Conservation (phyloP, 2,113 vertebrate species). For the Felis catus region F.catus_Fca126_mat1.0 CM031421.1:78534001-78534500, state of each 20-base stretch:
- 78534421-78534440: background rate
- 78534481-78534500: background rate
- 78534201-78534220: background rate
- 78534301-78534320: background rate
- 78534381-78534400: background rate
- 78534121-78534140: background rate
- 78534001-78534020: background rate
- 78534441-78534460: background rate
- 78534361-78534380: background rate
- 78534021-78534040: background rate
- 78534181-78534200: background rate
- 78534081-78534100: background rate
- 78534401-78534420: background rate
- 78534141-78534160: accelerated
- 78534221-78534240: background rate
- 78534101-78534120: background rate
- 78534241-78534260: background rate
- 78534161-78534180: background rate
- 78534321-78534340: background rate
- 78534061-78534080: background rate
- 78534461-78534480: background rate
- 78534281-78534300: background rate
- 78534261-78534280: background rate
- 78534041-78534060: accelerated
- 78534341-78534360: background rate